Percentiles rank a stretch among this genome's conserved stretches.
Conservation (phyloP, 2,888 invertebrate genomes). For the Drosophila putrida region DNA sequence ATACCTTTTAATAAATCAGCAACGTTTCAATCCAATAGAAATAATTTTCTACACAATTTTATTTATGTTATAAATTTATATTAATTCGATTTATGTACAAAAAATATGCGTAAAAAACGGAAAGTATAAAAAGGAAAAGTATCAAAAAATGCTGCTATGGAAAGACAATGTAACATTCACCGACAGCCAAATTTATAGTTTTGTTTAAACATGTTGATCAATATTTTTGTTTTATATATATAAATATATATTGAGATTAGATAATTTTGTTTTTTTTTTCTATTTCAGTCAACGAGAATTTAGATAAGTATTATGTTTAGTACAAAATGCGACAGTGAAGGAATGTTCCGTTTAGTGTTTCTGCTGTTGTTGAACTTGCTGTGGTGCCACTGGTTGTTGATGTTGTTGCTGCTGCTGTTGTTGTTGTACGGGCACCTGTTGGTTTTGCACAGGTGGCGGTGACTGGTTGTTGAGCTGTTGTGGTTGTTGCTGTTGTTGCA, state of each 20-base stretch:
- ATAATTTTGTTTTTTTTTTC: conserved; percentile 20
- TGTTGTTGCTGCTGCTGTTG: conserved; percentile 61
- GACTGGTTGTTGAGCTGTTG: conserved; percentile 36
- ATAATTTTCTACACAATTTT: conserved; percentile 22
- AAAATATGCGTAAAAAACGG: conserved; percentile 22
- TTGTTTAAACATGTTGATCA: conserved; percentile 14
- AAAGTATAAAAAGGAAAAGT: conserved; percentile 31
- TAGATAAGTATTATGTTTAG: conserved; percentile 15
- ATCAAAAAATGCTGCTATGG: conserved; percentile 37
- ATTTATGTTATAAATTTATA: conserved; percentile 21
- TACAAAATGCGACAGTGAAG: conserved; percentile 30
- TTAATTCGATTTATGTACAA: conserved; percentile 38
- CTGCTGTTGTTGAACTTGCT: conserved; percentile 37
- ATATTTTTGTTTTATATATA: conserved; percentile 16
- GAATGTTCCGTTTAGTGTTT: conserved; percentile 56
- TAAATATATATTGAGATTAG: conserved; percentile 25
- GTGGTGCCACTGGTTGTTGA: conserved; percentile 27
- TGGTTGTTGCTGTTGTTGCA: conserved; percentile 52
- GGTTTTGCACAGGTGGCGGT: conserved; percentile 34
- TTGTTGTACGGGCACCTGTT: conserved; percentile 37
- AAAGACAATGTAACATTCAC: conserved; percentile 21
- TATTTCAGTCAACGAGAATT: conserved; percentile 38
- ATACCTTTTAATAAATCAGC: too few relatives aligned
- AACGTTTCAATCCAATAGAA: neutral
- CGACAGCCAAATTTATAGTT: conserved; percentile 20